These are phyloP conservation scores for Hydractinia echinata DNA, from an alignment of 30 jellyfish, hydroid and myxozoan species.

Conservation along the genomic window DNA sequence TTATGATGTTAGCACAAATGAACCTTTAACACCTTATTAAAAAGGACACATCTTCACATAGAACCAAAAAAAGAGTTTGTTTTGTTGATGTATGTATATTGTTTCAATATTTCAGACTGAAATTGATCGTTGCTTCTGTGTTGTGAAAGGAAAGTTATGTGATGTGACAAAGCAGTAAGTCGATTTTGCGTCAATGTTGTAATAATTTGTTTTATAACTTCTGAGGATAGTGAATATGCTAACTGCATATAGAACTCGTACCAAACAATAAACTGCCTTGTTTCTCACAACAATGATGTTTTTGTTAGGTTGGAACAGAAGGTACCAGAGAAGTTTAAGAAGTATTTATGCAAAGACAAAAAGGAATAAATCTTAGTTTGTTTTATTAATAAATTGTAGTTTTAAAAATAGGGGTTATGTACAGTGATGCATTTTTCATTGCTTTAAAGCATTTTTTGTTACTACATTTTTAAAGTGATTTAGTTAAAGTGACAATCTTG, in stretches of 20 bases:
- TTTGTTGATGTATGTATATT: background rate
- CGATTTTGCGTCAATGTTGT: background rate
- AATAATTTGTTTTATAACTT: background rate
- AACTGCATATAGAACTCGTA: no score
- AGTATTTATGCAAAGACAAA: background rate
- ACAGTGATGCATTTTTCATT: no score
- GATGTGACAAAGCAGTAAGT: background rate
- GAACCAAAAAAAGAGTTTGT: background rate
- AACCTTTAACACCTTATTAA: background rate
- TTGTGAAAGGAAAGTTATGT: background rate
- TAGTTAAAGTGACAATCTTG: no score
- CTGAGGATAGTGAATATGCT: no score
- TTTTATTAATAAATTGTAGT: no score
- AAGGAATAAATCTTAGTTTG: background rate
- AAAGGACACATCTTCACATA: no score
- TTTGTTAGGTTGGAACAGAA: slow-evolving; percentile 37
- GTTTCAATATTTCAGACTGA: background rate
- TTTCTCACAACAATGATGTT: background rate
- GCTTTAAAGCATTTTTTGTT: no score
- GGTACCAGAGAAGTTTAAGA: slow-evolving; percentile 55
- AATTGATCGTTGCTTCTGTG: slow-evolving; percentile 1
- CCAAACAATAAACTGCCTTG: no score
- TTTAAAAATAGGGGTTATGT: no score
- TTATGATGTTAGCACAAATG: background rate
- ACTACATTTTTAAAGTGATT: no score